phyloP scores from a whole-genome alignment of 1,140 invertebrate genomes.

The Fopius arisanus region DNA sequence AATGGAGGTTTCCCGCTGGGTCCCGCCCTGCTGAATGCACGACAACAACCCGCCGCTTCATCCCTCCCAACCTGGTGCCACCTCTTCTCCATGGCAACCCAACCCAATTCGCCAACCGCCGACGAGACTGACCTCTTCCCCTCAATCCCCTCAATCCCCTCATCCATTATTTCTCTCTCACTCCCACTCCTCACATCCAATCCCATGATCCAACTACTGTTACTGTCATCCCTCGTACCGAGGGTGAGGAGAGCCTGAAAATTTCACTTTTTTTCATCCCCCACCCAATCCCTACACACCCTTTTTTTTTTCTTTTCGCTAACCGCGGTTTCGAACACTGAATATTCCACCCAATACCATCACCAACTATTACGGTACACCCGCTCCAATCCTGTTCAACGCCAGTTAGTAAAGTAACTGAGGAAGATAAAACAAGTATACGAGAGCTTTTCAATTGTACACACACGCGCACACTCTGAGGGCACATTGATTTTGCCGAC shows the following conservation, averaged over 20 bases:
- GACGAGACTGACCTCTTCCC: constrained; percentile 49
- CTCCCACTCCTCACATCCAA: neutral
- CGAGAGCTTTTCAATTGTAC: constrained; percentile 12
- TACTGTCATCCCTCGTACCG: neutral
- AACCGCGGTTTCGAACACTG: neutral
- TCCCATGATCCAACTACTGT: neutral
- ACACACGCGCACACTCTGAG: constrained; percentile 21
- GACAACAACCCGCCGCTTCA: constrained; percentile 10
- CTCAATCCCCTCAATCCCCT: constrained; percentile 24
- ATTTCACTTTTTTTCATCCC: constrained; percentile 21
- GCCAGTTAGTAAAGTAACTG: constrained; percentile 1
- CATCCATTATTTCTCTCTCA: neutral
- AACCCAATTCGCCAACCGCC: constrained; percentile 60
- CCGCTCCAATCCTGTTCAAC: neutral
- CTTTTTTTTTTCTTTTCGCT: neutral
- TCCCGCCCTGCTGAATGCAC: constrained; percentile 30
- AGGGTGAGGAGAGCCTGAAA: constrained; percentile 24
- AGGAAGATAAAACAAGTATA: constrained; percentile 11
- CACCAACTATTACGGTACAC: neutral
- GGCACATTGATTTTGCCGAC: constrained; percentile 61
- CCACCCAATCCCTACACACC: no score
- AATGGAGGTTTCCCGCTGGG: constrained; percentile 37
- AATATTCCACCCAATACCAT: neutral
- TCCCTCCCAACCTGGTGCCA: constrained; percentile 8
- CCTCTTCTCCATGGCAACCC: constrained; percentile 46